phyloP scores from a whole-genome alignment of 2,113 vertebrate genomes.

The Lampris incognitus region DNA sequence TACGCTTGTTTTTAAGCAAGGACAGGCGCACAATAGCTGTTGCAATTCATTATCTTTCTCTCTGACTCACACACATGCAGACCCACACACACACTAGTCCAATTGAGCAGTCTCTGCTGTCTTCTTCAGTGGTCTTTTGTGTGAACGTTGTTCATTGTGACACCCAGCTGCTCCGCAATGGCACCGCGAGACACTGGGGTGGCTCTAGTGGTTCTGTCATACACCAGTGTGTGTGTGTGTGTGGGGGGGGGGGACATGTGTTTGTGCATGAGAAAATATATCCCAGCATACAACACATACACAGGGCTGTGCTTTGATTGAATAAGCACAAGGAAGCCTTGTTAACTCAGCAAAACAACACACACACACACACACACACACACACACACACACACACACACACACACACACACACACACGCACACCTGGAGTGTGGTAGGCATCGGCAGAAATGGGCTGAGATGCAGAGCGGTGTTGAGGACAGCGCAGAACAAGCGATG shows the following conservation, averaged over 20 bases:
- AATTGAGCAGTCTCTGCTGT: constrained; percentile 34
- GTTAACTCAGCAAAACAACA: constrained; percentile 1
- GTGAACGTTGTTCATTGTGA: constrained; percentile 54
- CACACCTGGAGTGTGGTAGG: constrained; percentile 38
- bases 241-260: not conserved
- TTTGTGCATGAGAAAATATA: constrained; percentile 2
- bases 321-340: constrained; percentile 46
- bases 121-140: constrained; percentile 46
- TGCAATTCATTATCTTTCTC: too few species aligned
- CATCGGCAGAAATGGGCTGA: constrained; percentile 39
- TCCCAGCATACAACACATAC: constrained; percentile 18
- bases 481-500: not conserved
- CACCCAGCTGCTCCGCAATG: constrained; percentile 52
- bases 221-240: not conserved
- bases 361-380: constrained; percentile 20
- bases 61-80: not conserved
- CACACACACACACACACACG: not conserved
- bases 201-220: constrained; percentile 11
- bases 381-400: constrained; percentile 1
- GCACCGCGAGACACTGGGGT: constrained; percentile 24
- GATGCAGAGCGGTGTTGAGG: constrained; percentile 15
- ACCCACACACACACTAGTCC: not conserved
- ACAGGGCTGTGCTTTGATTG: constrained; percentile 19
- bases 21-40: too few species aligned
- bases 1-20: too few species aligned